phyloP scores from a whole-genome alignment of 2,888 invertebrate species.

The Anticlea derivata region DNA sequence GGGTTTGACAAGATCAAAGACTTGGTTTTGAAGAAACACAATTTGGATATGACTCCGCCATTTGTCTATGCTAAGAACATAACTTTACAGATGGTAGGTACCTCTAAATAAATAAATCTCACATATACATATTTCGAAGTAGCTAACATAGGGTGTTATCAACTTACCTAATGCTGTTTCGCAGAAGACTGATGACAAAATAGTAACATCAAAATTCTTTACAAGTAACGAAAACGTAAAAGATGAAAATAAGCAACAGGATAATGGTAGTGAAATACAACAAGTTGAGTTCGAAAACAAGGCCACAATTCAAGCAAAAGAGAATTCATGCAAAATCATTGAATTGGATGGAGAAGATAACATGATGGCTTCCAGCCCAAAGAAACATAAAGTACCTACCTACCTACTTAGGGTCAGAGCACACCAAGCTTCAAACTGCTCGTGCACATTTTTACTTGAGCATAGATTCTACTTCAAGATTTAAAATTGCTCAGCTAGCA shows the following conservation, averaged over 20 bases:
- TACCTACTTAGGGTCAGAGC: no score
- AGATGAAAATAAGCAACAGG: slow-evolving; percentile 21
- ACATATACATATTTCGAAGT: not conserved
- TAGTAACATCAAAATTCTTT: slow-evolving; percentile 66
- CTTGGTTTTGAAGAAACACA: slow-evolving; percentile 63
- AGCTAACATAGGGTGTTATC: not conserved
- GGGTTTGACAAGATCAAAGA: slow-evolving; percentile 59
- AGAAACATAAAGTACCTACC: slow-evolving; percentile 41
- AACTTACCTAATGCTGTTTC: slow-evolving; percentile 25
- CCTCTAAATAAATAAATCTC: no score
- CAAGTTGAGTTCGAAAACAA: slow-evolving; percentile 1
- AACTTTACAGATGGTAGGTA: slow-evolving; percentile 21
- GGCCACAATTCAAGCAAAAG: not conserved
- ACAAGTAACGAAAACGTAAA: slow-evolving; percentile 15
- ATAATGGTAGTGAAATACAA: slow-evolving; percentile 29
- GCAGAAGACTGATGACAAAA: slow-evolving; percentile 49
- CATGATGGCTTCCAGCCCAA: slow-evolving; percentile 40
- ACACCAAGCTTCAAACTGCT: no score
- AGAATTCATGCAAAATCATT: slow-evolving; percentile 3
- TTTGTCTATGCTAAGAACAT: slow-evolving; percentile 66
- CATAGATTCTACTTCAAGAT: no score
- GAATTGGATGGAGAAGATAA: slow-evolving; percentile 22
- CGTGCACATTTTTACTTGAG: no score
- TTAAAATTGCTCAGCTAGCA: no score
- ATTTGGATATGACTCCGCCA: slow-evolving; percentile 66